Evolutionary conservation across 2,113 vertebrate genomes (phyloP).

Genomic region (Tragelaphus buxtoni): DNA sequence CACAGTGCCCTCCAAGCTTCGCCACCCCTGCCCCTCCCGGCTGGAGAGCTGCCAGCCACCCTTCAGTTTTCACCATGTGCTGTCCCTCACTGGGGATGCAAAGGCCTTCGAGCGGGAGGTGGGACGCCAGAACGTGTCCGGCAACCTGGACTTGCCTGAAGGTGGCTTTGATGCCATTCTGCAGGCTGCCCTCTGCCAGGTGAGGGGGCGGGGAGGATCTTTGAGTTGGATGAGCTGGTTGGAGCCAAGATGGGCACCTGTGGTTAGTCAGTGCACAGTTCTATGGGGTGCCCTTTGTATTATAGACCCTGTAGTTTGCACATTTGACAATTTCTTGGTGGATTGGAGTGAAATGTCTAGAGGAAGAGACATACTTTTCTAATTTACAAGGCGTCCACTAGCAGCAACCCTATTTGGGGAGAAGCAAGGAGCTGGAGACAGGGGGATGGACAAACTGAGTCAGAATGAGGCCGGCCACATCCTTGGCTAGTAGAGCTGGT

Average conservation of each 20-base stretch:
- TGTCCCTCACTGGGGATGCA: constrained; percentile 76
- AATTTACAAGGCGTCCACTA: neutral
- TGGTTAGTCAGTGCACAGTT: neutral
- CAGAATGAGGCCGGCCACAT: neutral
- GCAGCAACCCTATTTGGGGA: neutral
- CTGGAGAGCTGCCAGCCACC: constrained; percentile 79
- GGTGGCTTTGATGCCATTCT: constrained; percentile 87
- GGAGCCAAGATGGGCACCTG: neutral
- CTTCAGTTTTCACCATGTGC: constrained; percentile 82
- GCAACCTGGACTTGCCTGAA: constrained; percentile 84
- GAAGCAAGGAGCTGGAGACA: neutral
- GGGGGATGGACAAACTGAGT: neutral
- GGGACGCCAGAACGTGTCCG: constrained; percentile 82
- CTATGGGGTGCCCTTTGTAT: neutral
- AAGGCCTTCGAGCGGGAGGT: constrained; percentile 78
- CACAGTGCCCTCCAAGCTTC: constrained; percentile 71
- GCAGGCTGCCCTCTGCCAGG: constrained; percentile 85
- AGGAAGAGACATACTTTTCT: neutral
- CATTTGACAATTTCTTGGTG: neutral
- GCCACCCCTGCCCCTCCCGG: constrained; percentile 78
- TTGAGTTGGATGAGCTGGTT: neutral
- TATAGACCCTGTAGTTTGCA: neutral
- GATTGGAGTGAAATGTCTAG: neutral
- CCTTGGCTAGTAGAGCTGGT: neutral
- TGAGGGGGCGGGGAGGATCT: constrained; percentile 21